These are phyloP conservation scores for Therioaphis trifolii DNA, from an alignment of 2,888 invertebrate species.

Conservation along the genomic window DNA sequence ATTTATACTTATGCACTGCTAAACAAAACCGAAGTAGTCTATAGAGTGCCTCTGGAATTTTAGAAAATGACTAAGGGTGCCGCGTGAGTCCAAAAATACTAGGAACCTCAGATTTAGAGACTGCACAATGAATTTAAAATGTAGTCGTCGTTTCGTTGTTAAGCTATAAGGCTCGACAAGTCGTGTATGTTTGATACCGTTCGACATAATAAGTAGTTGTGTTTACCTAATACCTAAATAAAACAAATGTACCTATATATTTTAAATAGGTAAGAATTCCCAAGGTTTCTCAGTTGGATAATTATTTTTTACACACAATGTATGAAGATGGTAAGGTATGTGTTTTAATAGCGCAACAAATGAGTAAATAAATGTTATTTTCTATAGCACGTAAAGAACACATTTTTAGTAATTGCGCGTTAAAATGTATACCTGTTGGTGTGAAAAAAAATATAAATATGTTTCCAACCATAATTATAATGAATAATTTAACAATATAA, in stretches of 20 bases:
- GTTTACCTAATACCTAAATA: neutral
- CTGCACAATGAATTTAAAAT: no score
- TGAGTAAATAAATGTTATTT: neutral
- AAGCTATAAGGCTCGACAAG: no score
- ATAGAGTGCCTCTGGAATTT: no score
- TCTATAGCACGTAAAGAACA: neutral
- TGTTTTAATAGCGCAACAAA: neutral
- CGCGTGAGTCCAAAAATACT: no score
- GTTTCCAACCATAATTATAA: neutral
- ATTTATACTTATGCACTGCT: no score
- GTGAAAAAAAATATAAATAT: neutral
- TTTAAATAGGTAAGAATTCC: neutral
- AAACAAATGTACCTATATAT: neutral
- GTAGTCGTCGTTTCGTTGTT: no score
- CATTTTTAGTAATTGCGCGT: neutral
- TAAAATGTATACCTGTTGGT: neutral
- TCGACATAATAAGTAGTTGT: no score
- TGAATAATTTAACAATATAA: neutral
- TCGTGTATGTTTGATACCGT: no score
- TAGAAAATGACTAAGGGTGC: no score
- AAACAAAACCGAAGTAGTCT: no score
- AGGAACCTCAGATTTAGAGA: no score
- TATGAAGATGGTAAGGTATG: neutral
- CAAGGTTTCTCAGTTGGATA: slow-evolving; percentile 25
- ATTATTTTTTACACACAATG: slow-evolving; percentile 10